Evolutionary conservation across 2,888 invertebrate species (phyloP), one percentile per base, ranked within the genome.

Genomic region (Pecten maximus): DNA sequence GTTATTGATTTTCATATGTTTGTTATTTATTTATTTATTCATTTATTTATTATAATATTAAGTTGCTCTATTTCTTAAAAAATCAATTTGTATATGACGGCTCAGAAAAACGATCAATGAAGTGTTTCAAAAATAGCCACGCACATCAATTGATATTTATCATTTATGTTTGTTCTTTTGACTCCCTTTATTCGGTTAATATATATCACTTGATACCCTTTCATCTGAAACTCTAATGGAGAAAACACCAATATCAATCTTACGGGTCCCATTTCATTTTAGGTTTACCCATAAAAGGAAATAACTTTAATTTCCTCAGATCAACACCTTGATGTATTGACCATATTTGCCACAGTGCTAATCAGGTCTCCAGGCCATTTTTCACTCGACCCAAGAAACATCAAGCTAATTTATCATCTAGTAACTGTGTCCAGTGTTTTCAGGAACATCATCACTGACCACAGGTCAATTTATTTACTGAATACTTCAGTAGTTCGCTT

Each of bases 361-460:
- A 74, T 74, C 6, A 74, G 28, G 74, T 74, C 74, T 28, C 35
- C 35, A 28, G 74, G 35, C 74, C 74, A 74, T 35, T 74, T 74
- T 35, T 74, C 74, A 6, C 35, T 23, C 35, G 74, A 74, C 74
- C 74, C 35, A 23, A 28, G 35, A 35, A 60, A 28, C 28, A 74
- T 74, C 74, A 74, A 28, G 28, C 74, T 74, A 35, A 74, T 74
- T 74, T 74, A 74, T 74, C 74, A 35, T 74, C 74, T 74, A 35
- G 74, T 74, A 35, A 74, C 74, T 35, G 35, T 35, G 74, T 74
- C 35, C 74, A 35, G 74, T 74, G 74, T 74, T 74, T 74, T 74
- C 74, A 74, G 3, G 74, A 74, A 74, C 74, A 74, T 74, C 74
- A 74, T 74, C 74, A 74, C 74, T 74, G 74, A 74, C 74, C 74